phyloP scores from a whole-genome alignment of 2,797 vertebrate genomes.

The Florisuga fusca region DNA sequence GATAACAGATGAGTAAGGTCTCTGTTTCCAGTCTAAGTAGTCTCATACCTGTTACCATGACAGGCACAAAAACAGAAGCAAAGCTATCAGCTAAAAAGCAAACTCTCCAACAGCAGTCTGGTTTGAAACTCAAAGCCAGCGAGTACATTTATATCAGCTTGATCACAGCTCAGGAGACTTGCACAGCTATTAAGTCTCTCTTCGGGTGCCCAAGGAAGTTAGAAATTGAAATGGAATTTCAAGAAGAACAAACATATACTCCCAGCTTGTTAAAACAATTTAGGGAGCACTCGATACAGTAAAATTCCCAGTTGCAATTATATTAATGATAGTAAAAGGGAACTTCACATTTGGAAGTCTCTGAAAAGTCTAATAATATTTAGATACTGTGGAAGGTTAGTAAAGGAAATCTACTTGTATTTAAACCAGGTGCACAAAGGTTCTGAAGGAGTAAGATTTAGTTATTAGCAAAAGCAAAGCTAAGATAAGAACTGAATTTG shows the following conservation, averaged over 20 bases:
- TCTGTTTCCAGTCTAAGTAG: not conserved
- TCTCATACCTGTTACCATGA: not conserved
- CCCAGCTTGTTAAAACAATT: constrained; percentile 58
- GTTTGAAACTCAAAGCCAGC: not conserved
- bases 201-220: constrained; percentile 29
- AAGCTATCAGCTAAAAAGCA: not conserved
- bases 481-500: constrained; percentile 9
- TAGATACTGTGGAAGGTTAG: constrained; percentile 24
- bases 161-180: constrained; percentile 18
- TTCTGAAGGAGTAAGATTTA: constrained; percentile 11
- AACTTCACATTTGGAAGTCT: constrained; percentile 38
- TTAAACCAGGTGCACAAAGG: constrained; percentile 40
- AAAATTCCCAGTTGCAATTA: constrained; percentile 46
- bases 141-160: not conserved
- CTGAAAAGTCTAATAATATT: constrained; percentile 12
- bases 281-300: constrained; percentile 32
- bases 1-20: not conserved
- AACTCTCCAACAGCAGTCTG: not conserved
- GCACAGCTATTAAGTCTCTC: constrained; percentile 5
- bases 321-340: constrained; percentile 29
- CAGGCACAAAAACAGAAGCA: not conserved
- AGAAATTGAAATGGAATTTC: constrained; percentile 42
- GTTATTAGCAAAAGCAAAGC: constrained; percentile 8
- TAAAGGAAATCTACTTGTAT: constrained; percentile 37
- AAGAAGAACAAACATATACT: constrained; percentile 50